Conservation (phyloP, 2,113 vertebrate genomes). For the Pterocles gutturalis region DNA sequence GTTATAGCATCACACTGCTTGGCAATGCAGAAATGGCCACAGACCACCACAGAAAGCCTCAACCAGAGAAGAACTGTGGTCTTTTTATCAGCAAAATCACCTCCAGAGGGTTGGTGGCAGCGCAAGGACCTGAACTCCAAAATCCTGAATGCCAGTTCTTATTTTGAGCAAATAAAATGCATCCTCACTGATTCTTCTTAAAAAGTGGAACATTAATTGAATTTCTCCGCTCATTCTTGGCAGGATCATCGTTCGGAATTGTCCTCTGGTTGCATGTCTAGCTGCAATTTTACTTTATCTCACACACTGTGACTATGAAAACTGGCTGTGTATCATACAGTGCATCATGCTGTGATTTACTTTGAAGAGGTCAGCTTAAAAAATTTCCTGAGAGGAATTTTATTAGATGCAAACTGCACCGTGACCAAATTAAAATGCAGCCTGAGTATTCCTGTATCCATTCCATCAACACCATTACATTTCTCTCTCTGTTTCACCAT, state of each 20-base stretch:
- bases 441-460: neutral
- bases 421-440: slow-evolving; percentile 27
- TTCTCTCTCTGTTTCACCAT: neutral
- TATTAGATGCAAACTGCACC: neutral
- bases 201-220: neutral
- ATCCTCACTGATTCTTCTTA: neutral
- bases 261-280: neutral
- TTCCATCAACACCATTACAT: neutral
- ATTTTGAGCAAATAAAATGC: neutral
- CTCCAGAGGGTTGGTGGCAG: neutral
- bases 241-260: neutral
- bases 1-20: neutral
- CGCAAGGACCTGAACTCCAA: neutral
- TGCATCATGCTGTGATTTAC: neutral
- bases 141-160: neutral
- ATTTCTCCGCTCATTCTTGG: neutral
- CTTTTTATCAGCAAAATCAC: neutral
- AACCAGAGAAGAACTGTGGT: neutral
- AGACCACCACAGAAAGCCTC: neutral
- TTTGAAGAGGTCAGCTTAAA: slow-evolving; percentile 38
- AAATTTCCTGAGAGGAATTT: slow-evolving; percentile 20
- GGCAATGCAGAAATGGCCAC: neutral
- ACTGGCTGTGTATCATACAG: neutral
- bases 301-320: slow-evolving; percentile 6
- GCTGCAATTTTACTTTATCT: neutral